phyloP scores from a whole-genome alignment of 1,140 invertebrate species.

The Gonioctena quinquepunctata region DNA sequence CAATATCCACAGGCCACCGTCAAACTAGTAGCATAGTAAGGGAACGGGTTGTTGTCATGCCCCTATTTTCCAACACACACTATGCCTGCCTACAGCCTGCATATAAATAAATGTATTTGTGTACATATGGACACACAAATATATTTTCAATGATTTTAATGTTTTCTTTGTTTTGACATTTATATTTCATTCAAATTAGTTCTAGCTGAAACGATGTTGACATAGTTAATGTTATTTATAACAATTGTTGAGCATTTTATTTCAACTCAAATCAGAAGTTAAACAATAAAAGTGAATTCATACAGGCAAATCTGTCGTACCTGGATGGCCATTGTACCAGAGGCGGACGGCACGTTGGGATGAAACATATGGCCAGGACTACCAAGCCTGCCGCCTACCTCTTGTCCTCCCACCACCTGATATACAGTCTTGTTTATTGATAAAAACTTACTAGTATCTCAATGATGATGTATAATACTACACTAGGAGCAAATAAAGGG shows the following conservation, averaged over 20 bases:
- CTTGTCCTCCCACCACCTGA: constrained; percentile 54
- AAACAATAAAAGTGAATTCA: background rate
- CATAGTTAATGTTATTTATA: no score
- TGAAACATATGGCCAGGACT: constrained; percentile 60
- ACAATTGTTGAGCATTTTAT: constrained; percentile 2
- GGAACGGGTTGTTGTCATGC: no score
- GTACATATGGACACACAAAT: no score
- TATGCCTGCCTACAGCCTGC: no score
- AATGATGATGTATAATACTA: background rate
- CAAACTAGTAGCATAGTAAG: no score
- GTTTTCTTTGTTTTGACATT: no score
- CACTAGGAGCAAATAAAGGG: background rate
- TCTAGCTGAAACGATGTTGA: no score
- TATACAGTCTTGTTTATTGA: constrained; percentile 38
- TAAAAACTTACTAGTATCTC: no score
- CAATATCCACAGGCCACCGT: no score
- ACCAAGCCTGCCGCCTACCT: constrained; percentile 55
- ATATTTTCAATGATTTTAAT: no score
- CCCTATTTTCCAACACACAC: no score
- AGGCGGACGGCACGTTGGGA: constrained; percentile 59
- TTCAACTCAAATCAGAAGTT: background rate
- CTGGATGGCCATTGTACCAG: constrained; percentile 48
- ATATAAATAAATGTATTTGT: no score
- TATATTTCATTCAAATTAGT: background rate
- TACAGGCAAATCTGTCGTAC: constrained; percentile 31